Base-by-base conservation (phyloP, 2,888 invertebrate genomes). In the Drosophila atripex region DNA sequence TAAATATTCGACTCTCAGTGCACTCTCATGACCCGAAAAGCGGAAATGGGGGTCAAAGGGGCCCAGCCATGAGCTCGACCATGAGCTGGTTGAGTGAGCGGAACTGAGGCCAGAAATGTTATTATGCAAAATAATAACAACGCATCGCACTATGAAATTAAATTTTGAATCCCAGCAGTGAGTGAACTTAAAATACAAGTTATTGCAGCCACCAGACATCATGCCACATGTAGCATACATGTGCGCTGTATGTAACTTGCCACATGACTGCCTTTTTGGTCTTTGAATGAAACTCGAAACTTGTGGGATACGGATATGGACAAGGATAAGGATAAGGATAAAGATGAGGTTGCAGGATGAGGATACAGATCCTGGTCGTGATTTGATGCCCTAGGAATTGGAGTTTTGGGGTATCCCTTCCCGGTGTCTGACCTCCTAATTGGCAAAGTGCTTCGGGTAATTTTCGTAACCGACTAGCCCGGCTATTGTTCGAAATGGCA, bases 71-170 rank as follows among this genome's bases (percentile, higher is more conserved):
- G n/a, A 9, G 14, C 6, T 5, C 25, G n/a, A 7, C 35, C 35
- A 16, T 39, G 39, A 14, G 39, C 39, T 53, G 28, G 23, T 46
- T 38, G 35, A 46, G 54, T 51, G 41, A 18, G 38, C 49, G 41
- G 35, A 41, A 51, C 18, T n/a, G 32, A 57, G 70, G 60, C 69
- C 76, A 70, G 71, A 77, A 82, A 84, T 78, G 73, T 74, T 84
- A 84, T 84, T 86, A 85, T 86, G 85, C 84, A 80, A 82, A 85
- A 84, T 83, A 86, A 85, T 84, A 86, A 85, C 83, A 85, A 80
- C 80, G 82, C 86, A 85, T 64, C 82, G 86, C 84, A 84, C 80
- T 88, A 85, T 88, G 79, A 88, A 88, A 88, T 88, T 88, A 88
- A 88, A 88, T 88, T 88, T 85, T 54, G 76, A 88, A 84, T 88